Conservation (phyloP, 2,888 invertebrate genomes). For the Nesidiocoris tenuis region DNA sequence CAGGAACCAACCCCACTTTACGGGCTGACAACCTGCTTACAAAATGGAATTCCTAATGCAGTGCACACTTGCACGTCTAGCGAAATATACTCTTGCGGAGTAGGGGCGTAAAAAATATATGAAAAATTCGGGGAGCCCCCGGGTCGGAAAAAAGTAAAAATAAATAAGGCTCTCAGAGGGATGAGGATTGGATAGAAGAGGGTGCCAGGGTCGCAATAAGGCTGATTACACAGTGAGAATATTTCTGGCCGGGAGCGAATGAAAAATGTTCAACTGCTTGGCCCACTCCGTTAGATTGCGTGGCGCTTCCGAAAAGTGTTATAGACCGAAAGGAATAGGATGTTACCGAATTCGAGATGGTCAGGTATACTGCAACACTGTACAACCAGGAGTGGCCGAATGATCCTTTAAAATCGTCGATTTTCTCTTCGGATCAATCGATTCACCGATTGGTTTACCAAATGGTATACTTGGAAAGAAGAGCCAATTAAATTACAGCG, state of each 20-base stretch:
- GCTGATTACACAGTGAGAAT: conserved; percentile 28
- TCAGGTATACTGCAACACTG: too few relatives aligned
- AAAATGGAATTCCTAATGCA: conserved; percentile 40
- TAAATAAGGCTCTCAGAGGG: conserved; percentile 26
- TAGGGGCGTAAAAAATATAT: conserved; percentile 21
- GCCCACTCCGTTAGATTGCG: background rate
- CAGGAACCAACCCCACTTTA: conserved; percentile 6
- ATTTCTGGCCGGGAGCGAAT: background rate
- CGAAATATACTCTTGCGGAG: conserved; percentile 5
- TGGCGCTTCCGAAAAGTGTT: too few relatives aligned
- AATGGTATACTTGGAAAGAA: too few relatives aligned
- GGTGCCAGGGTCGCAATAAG: conserved; percentile 17
- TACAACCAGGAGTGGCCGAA: too few relatives aligned
- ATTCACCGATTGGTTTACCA: too few relatives aligned
- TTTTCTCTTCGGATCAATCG: too few relatives aligned
- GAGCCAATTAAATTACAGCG: too few relatives aligned
- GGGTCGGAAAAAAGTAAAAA: conserved; percentile 8
- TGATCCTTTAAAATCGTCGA: too few relatives aligned
- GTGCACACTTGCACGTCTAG: background rate
- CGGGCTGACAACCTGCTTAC: conserved; percentile 30
- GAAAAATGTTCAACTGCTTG: background rate
- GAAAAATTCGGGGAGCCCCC: conserved; percentile 13
- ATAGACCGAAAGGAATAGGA: too few relatives aligned
- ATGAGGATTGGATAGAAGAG: background rate
- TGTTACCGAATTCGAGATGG: too few relatives aligned